Percentiles rank a stretch among this genome's conserved stretches.
phyloP scores from a whole-genome alignment of 2,797 vertebrate genomes.

The Macrochelys suwanniensis region DNA sequence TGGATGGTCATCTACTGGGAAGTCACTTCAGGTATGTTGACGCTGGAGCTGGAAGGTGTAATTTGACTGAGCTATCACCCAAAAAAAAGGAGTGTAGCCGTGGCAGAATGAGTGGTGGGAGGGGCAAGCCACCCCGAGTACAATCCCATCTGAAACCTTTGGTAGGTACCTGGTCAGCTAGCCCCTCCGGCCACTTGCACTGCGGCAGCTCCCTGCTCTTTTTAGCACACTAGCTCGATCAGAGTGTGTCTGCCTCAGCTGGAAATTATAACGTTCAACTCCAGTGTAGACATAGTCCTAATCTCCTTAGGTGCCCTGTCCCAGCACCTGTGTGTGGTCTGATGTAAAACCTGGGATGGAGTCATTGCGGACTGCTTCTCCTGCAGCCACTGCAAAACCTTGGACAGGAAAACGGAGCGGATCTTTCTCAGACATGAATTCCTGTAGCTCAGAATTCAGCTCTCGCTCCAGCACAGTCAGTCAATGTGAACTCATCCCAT shows the following conservation, averaged over 20 bases:
- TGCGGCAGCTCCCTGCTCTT: background rate
- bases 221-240: background rate
- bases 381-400: background rate
- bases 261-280: background rate
- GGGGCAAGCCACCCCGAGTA: no score
- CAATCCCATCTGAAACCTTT: no score
- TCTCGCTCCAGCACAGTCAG: background rate
- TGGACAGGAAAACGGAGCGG: background rate
- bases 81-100: no score
- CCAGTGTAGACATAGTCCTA: no score
- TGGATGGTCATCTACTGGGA: background rate
- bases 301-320: accelerated
- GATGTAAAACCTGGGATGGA: accelerated
- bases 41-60: no score
- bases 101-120: no score
- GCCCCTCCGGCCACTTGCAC: background rate
- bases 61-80: no score
- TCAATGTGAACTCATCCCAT: background rate
- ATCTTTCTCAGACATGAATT: background rate
- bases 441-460: background rate
- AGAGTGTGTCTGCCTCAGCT: background rate
- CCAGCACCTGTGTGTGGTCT: background rate
- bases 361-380: background rate
- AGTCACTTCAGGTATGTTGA: accelerated
- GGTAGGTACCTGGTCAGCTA: background rate